These are phyloP conservation scores for Geodia barretti DNA, from an alignment of 37 sponge, comb jelly and placozoan genomes.

Conservation along the genomic window DNA sequence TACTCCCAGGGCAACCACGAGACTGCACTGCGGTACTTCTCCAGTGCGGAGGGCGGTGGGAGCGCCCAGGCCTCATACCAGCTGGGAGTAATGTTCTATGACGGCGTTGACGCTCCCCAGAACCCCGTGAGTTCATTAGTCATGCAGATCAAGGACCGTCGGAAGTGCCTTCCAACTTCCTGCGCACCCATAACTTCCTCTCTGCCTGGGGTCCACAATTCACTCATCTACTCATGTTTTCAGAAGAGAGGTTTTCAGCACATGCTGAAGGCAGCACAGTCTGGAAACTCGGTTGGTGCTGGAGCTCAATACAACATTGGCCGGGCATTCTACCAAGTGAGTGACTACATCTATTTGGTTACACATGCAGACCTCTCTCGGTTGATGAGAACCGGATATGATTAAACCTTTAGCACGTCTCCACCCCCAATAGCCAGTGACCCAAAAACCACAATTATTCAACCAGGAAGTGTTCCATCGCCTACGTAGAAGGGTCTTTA, in stretches of 20 bases:
- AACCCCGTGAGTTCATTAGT: slow-evolving; percentile 51
- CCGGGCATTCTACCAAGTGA: slow-evolving; percentile 73
- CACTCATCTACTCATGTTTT: not conserved
- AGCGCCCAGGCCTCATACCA: slow-evolving; percentile 76
- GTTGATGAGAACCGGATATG: too few species aligned
- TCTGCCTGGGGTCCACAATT: too few species aligned
- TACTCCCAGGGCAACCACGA: slow-evolving; percentile 16
- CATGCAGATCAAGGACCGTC: too few species aligned
- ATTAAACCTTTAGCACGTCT: too few species aligned
- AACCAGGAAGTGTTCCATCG: too few species aligned
- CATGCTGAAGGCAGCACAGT: slow-evolving; percentile 76
- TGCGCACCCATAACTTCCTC: too few species aligned
- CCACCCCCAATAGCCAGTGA: too few species aligned
- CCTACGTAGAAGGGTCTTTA: too few species aligned
- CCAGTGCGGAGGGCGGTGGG: slow-evolving; percentile 36
- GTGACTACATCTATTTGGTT: not conserved
- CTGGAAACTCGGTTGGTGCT: slow-evolving; percentile 43
- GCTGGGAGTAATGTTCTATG: slow-evolving; percentile 86
- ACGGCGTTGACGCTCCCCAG: slow-evolving; percentile 72
- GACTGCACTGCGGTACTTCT: slow-evolving; percentile 64
- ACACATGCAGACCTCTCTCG: not conserved
- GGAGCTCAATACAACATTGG: slow-evolving; percentile 91
- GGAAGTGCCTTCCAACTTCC: too few species aligned
- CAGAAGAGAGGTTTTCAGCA: slow-evolving; percentile 71
- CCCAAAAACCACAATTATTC: too few species aligned